Evolutionary conservation across 2,888 invertebrate genomes (phyloP), one percentile per base, ranked within the genome.

Genomic region (Tillus elongatus): DNA sequence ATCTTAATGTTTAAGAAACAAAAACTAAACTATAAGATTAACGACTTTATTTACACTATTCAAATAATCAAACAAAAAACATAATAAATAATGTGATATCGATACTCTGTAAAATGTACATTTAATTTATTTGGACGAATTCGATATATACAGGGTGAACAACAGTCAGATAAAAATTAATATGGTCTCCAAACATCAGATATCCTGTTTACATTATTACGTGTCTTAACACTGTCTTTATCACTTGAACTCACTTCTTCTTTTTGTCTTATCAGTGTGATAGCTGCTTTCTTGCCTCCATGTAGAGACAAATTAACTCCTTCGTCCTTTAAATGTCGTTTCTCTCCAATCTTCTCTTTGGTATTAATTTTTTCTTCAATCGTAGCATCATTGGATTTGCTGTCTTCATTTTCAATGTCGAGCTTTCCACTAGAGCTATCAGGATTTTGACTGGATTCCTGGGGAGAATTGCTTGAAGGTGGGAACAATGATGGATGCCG

Each of bases 161-260:
- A 8, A 19, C 24, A 6, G n/a, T 19, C n/a, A 19, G 6, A 19
- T 31, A 11, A 34, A 39, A 31, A 46, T 60, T 58, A 84, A 64
- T 84, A 84, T 10, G 84, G 84, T 56, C 84, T 74, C 84, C 84
- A 84, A 39, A 84, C 83, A 55, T 83, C 82, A n/a, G 77, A 72
- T 37, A 78, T 57, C 62, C 70, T 56, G 58, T 68, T 50, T 57
- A 61, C 50, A 32, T 63, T 61, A 35, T 65, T 65, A 37, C 67
- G 67, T 37, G 67, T 63, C 45, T 60, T 61, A 29, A 51, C 46
- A 31, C 51, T 45, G 24, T 52, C 51, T 41, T 51, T 56, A 29
- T 61, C 60, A 40, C 57, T 59, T 10, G 60, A 61, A 41, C 71
- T 57, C 63, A 67, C 58, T 44, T 61, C 68, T 39, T 60, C 58